phyloP scores from a whole-genome alignment of 2,888 invertebrate species.

The Orthonevra nobilis region DNA sequence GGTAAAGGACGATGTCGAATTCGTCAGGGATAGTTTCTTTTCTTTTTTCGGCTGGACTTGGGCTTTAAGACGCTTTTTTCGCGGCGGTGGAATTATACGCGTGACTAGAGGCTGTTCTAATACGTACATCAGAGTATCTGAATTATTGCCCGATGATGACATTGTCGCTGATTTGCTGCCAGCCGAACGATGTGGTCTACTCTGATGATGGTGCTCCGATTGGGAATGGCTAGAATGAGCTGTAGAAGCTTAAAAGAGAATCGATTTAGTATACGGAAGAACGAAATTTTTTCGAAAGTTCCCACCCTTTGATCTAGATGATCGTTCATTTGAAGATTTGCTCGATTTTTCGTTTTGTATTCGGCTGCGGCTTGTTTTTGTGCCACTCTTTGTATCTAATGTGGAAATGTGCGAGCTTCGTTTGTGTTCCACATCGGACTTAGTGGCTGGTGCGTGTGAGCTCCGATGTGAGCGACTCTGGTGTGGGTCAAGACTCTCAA shows the following conservation, averaged over 20 bases:
- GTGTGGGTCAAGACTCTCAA: slow-evolving; percentile 64
- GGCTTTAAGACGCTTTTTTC: slow-evolving; percentile 78
- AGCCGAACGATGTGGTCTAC: slow-evolving; percentile 60
- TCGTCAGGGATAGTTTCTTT: slow-evolving; percentile 61
- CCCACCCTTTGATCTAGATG: slow-evolving; percentile 73
- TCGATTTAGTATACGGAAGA: background rate
- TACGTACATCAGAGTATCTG: slow-evolving; percentile 79
- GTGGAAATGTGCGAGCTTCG: slow-evolving; percentile 57
- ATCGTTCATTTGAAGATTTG: slow-evolving; percentile 72
- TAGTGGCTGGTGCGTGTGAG: slow-evolving; percentile 49
- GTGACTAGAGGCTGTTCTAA: slow-evolving; percentile 74
- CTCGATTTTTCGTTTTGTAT: slow-evolving; percentile 47
- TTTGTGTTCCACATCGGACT: slow-evolving; percentile 56
- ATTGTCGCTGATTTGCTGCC: slow-evolving; percentile 67
- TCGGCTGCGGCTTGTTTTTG: slow-evolving; percentile 45
- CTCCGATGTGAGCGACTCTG: slow-evolving; percentile 58
- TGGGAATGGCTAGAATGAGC: slow-evolving; percentile 78
- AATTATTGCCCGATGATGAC: slow-evolving; percentile 59
- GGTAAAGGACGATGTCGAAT: slow-evolving; percentile 77
- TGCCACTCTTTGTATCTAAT: slow-evolving; percentile 54
- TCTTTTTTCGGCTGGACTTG: slow-evolving; percentile 69
- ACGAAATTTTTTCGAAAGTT: background rate
- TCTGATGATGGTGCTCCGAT: slow-evolving; percentile 42
- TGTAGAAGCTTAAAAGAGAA: slow-evolving; percentile 56
- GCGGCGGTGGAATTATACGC: slow-evolving; percentile 76